Base-by-base conservation (phyloP, 1,140 invertebrate species). In the Macrosteles quadrilineatus region DNA sequence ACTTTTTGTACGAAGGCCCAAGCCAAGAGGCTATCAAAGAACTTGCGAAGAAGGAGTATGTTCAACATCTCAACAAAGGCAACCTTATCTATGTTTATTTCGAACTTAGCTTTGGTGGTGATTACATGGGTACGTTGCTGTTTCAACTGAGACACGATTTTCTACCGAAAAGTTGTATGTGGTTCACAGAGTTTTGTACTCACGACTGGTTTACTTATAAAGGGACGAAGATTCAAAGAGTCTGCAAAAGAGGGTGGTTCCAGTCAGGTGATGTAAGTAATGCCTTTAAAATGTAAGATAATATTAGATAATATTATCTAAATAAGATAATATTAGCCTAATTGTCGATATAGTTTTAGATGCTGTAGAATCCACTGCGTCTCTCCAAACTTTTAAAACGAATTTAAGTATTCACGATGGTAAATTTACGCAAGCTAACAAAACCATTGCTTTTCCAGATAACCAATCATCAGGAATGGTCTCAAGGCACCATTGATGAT, bases 241-340 rank as follows among this genome's bases (percentile, higher is more conserved):
- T 77, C 25, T 74, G 75, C n/a, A 75, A 77, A 59, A 72, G 74
- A 70, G 75, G 74, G 29, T 77, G 76, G 76, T 53, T 77, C 50
- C 76, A 77, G 62, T 75, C 75, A 59, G 67, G 67, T 55, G 69
- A 73, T 69, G 29, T 62, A 62, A 65, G 36, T 3, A 53, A 67
- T 36, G 50, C 23, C 27, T 66, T 67, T 31, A 23, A n/a, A n/a
- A n/a, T n/a, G n/a, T n/a, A n/a, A n/a, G n/a, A n/a, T n/a, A n/a
- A n/a, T n/a, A n/a, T n/a, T n/a, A n/a, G n/a, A n/a, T n/a, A n/a
- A n/a, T n/a, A n/a, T n/a, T n/a, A n/a, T n/a, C n/a, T n/a, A n/a
- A n/a, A n/a, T n/a, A n/a, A n/a, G n/a, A n/a, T n/a, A n/a, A n/a
- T n/a, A n/a, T n/a, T n/a, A n/a, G n/a, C n/a, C n/a, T n/a, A n/a